Conservation (phyloP, 2,888 invertebrate genomes). For the Eristalis pertinax region DNA sequence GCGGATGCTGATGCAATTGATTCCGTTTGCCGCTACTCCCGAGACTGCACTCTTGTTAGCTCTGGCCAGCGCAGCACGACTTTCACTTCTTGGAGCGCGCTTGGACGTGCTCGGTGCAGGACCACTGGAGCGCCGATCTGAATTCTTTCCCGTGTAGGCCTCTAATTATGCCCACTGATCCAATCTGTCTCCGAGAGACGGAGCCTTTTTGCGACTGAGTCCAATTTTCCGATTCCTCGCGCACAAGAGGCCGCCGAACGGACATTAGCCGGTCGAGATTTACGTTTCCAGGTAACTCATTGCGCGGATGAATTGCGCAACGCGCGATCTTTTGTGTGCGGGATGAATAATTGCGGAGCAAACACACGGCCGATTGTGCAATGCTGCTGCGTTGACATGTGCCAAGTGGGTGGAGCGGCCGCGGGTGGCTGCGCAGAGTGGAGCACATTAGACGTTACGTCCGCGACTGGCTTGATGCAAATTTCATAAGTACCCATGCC, state of each 20-base stretch:
- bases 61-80: slow-evolving; percentile 27
- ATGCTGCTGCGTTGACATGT: slow-evolving; percentile 61
- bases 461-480: slow-evolving; percentile 49
- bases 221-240: slow-evolving; percentile 60
- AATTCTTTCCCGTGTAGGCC: slow-evolving; percentile 66
- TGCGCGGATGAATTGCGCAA: slow-evolving; percentile 61
- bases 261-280: slow-evolving; percentile 57
- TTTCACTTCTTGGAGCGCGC: slow-evolving; percentile 52
- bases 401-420: slow-evolving; percentile 14
- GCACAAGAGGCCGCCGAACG: slow-evolving; percentile 38
- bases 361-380: slow-evolving; percentile 44
- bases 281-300: slow-evolving; percentile 64
- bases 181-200: slow-evolving; percentile 52
- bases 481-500: slow-evolving; percentile 31
- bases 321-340: slow-evolving; percentile 46
- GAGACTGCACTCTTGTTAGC: not conserved
- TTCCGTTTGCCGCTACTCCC: slow-evolving; percentile 24
- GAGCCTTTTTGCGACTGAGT: slow-evolving; percentile 32
- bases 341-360: slow-evolving; percentile 49
- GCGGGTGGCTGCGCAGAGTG: not conserved
- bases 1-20: slow-evolving; percentile 47
- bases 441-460: not conserved
- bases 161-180: slow-evolving; percentile 69
- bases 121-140: slow-evolving; percentile 17
- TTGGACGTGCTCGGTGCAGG: not conserved